Evolutionary conservation across 2,888 invertebrate species (phyloP).

Genomic region (Oegoconia quadripuncta): DNA sequence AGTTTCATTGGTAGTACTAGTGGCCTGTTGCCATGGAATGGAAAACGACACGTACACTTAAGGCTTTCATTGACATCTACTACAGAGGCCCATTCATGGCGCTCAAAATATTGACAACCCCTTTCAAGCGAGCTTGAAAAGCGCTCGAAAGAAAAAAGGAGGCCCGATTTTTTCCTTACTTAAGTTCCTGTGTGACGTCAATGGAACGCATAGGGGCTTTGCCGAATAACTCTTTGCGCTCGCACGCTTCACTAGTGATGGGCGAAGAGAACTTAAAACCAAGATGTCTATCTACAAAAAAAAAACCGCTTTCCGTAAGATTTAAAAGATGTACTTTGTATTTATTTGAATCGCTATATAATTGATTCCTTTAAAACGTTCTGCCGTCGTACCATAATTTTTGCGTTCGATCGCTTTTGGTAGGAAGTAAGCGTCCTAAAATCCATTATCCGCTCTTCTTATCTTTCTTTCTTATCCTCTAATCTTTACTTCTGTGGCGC

Average conservation of each 20-base stretch:
- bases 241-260: slow-evolving; percentile 26
- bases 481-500: too few species aligned
- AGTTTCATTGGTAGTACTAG: too few species aligned
- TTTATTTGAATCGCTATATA: too few species aligned
- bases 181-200: slow-evolving; percentile 36
- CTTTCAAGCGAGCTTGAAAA: slow-evolving; percentile 63
- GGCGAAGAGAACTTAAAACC: not conserved
- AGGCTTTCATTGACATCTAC: slow-evolving; percentile 62
- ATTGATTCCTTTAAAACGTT: too few species aligned
- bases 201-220: slow-evolving; percentile 53
- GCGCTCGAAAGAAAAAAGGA: slow-evolving; percentile 59
- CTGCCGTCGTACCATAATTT: too few species aligned
- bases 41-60: slow-evolving; percentile 49
- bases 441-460: too few species aligned
- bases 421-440: too few species aligned
- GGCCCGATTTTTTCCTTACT: slow-evolving; percentile 66
- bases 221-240: slow-evolving; percentile 54
- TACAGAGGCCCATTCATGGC: slow-evolving; percentile 62
- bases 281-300: not conserved
- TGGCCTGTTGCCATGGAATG: slow-evolving; percentile 31
- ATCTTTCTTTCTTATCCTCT: too few species aligned
- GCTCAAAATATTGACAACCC: slow-evolving; percentile 76
- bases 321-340: too few species aligned
- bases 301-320: too few species aligned
- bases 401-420: too few species aligned